phyloP scores from a whole-genome alignment of 1,140 invertebrate species.

The Drosophila albomicans region DNA sequence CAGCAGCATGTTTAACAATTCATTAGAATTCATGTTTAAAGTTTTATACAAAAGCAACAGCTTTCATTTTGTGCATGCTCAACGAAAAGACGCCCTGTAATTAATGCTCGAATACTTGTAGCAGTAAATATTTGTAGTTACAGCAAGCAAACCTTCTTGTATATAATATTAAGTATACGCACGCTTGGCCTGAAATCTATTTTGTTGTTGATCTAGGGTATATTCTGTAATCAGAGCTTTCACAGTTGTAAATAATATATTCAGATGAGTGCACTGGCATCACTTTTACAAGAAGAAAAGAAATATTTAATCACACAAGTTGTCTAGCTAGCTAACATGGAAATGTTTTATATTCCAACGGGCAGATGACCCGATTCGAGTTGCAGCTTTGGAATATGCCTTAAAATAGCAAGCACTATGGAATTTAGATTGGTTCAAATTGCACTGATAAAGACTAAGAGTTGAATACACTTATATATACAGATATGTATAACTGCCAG shows the following conservation, averaged over 20 bases:
- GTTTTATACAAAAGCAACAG: constrained; percentile 3
- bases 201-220: neutral
- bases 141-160: neutral
- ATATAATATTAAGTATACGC: constrained; percentile 3
- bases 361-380: too few relatives aligned
- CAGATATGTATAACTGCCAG: too few relatives aligned
- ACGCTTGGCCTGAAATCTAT: neutral
- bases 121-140: neutral
- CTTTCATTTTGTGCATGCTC: neutral
- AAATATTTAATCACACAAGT: too few relatives aligned
- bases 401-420: too few relatives aligned
- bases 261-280: neutral
- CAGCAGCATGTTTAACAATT: constrained; percentile 45
- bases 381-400: neutral
- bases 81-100: neutral
- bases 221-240: neutral
- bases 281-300: neutral
- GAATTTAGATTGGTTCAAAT: too few relatives aligned
- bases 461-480: too few relatives aligned
- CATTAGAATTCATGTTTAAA: constrained; percentile 26
- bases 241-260: neutral
- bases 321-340: too few relatives aligned
- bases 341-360: too few relatives aligned
- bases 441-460: too few relatives aligned
- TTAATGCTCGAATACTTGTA: neutral